A percentile compares a stretch with the other conserved stretches of the same genome.
Evolutionary conservation across 2,797 vertebrate species (phyloP).

Genomic region (Rhynchonycteris naso): DNA sequence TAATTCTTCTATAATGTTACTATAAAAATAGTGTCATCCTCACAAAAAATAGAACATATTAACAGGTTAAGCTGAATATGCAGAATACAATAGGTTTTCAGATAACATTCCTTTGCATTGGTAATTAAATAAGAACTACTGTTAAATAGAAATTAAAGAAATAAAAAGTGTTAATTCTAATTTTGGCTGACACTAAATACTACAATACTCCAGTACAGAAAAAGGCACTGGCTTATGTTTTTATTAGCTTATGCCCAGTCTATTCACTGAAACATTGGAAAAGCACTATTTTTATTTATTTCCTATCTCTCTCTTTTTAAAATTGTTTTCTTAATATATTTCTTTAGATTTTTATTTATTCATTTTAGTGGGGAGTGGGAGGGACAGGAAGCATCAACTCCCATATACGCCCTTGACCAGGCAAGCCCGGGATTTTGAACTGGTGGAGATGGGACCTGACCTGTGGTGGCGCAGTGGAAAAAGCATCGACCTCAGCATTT

Average conservation of each 20-base stretch:
- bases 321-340: too few species aligned
- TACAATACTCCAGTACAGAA: conserved; percentile 14
- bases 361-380: too few species aligned
- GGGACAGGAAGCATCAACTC: too few species aligned
- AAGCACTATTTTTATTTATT: conserved; percentile 47
- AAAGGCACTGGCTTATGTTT: conserved; percentile 25
- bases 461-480: too few species aligned
- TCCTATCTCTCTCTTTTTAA: not conserved
- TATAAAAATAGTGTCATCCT: conserved; percentile 62
- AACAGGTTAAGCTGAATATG: conserved; percentile 63
- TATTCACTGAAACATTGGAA: conserved; percentile 34
- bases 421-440: too few species aligned
- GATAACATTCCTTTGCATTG: conserved; percentile 35
- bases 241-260: conserved; percentile 36
- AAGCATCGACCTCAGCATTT: too few species aligned
- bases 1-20: conserved; percentile 65
- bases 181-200: conserved; percentile 55
- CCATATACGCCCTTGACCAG: too few species aligned
- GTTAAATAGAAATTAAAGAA: conserved; percentile 76
- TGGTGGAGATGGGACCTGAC: too few species aligned
- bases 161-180: conserved; percentile 72
- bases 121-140: conserved; percentile 71
- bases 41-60: conserved; percentile 59
- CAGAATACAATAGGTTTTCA: conserved; percentile 47
- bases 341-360: too few species aligned